phyloP scores from a whole-genome alignment of 1,140 invertebrate species.

The Tetragonula clypearis region DNA sequence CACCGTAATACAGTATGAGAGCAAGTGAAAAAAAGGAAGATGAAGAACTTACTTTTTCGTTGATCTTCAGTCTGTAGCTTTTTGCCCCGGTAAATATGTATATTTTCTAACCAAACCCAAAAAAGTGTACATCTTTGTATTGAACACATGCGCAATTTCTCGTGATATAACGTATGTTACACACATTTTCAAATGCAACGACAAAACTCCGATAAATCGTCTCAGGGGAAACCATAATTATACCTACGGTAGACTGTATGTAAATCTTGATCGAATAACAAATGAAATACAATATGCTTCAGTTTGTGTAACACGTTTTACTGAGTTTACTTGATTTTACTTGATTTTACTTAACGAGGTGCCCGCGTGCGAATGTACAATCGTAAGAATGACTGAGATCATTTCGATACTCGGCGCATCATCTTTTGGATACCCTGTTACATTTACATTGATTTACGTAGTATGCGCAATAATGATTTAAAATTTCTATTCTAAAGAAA shows the following conservation, averaged over 20 bases:
- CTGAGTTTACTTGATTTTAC: background rate
- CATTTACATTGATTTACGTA: conserved; percentile 60
- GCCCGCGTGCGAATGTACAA: conserved; percentile 42
- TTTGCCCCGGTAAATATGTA: background rate
- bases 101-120: conserved; percentile 28
- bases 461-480: conserved; percentile 51
- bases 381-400: conserved; percentile 64
- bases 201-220: conserved; percentile 8
- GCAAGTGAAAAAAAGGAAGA: background rate
- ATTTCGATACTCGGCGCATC: conserved; percentile 65
- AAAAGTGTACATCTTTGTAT: conserved; percentile 4
- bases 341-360: conserved; percentile 26
- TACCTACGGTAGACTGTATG: background rate
- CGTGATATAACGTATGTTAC: conserved; percentile 39
- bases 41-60: conserved; percentile 3
- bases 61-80: background rate
- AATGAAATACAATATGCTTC: background rate
- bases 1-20: background rate
- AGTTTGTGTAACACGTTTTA: conserved; percentile 17
- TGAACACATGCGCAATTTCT: conserved; percentile 53
- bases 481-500: background rate
- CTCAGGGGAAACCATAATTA: background rate
- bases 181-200: conserved; percentile 45
- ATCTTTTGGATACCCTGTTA: conserved; percentile 52
- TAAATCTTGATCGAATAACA: conserved; percentile 5